Conservation (phyloP, 2,797 vertebrate species). For the Kryptopterus vitreolus region DNA sequence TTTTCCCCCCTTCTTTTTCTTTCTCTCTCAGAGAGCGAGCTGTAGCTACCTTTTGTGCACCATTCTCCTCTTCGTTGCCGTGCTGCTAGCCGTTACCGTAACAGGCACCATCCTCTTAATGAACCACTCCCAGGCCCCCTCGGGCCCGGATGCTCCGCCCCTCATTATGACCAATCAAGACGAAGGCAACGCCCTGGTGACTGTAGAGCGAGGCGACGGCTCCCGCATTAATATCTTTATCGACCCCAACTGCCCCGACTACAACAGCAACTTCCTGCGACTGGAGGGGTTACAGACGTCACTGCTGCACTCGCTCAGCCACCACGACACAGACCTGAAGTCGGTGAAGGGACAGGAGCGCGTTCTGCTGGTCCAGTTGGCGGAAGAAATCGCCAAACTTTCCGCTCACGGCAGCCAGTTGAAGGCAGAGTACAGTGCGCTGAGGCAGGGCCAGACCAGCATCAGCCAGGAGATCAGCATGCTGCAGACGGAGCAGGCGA, state of each 20-base stretch:
- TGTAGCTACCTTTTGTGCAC: conserved; percentile 91
- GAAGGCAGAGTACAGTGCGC: conserved; percentile 73
- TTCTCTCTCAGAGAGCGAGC: conserved; percentile 82
- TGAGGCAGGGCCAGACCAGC: conserved; percentile 79
- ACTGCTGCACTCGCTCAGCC: conserved; percentile 71
- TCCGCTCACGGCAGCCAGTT: conserved; percentile 77
- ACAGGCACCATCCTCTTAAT: conserved; percentile 92
- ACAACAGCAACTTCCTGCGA: conserved; percentile 73
- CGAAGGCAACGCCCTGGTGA: conserved; percentile 91
- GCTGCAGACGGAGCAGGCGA: conserved; percentile 83
- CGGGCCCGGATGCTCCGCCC: conserved; percentile 83
- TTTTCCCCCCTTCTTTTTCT: conserved; percentile 29
- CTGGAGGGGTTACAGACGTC: conserved; percentile 84
- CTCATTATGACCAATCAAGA: conserved; percentile 91
- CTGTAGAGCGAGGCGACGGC: conserved; percentile 88
- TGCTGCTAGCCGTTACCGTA: conserved; percentile 87
- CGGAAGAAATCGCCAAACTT: conserved; percentile 80
- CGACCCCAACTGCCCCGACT: conserved; percentile 93
- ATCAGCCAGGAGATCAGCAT: conserved; percentile 81
- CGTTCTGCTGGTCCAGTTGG: conserved; percentile 75
- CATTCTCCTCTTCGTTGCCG: conserved; percentile 88
- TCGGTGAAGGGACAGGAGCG: conserved; percentile 72
- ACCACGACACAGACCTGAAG: conserved; percentile 73
- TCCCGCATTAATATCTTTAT: conserved; percentile 96
- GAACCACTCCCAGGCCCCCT: conserved; percentile 86